Percentiles rank a stretch among this genome's conserved stretches.
Conservation (phyloP, 2,113 vertebrate genomes). For the Lasiurus borealis region DNA sequence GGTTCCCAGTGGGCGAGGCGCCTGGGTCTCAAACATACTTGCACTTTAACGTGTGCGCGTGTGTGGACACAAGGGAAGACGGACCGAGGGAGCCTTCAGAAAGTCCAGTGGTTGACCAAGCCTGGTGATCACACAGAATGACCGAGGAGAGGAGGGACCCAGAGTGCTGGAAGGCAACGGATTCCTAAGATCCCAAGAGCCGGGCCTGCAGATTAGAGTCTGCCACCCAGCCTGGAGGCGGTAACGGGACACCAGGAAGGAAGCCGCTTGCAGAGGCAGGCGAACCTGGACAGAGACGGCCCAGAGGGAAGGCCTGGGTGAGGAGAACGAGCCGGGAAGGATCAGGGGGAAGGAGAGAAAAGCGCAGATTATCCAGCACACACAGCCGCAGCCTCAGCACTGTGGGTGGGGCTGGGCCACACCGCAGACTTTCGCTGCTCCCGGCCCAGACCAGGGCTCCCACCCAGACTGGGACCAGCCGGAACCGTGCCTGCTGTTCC, state of each 20-base stretch:
- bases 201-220: not conserved
- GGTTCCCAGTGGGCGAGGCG: not conserved
- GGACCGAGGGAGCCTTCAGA: not conserved
- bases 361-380: accelerated
- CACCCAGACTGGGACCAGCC: not conserved
- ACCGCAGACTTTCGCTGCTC: not conserved
- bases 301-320: not conserved
- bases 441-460: not conserved
- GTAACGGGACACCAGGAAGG: too few relatives aligned
- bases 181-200: not conserved
- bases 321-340: not conserved
- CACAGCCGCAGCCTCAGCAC: not conserved
- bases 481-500: not conserved
- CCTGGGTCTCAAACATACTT: not conserved
- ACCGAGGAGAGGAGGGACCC: not conserved
- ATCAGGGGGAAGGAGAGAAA: not conserved
- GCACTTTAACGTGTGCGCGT: accelerated
- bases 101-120: not conserved
- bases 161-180: accelerated
- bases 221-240: not conserved
- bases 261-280: not conserved
- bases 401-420: not conserved
- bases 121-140: not conserved
- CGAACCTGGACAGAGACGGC: not conserved
- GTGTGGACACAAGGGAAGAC: not conserved